Percentiles rank a stretch among this genome's conserved stretches.
Conservation (phyloP, 2,797 vertebrate species). For the Trichosurus vulpecula region DNA sequence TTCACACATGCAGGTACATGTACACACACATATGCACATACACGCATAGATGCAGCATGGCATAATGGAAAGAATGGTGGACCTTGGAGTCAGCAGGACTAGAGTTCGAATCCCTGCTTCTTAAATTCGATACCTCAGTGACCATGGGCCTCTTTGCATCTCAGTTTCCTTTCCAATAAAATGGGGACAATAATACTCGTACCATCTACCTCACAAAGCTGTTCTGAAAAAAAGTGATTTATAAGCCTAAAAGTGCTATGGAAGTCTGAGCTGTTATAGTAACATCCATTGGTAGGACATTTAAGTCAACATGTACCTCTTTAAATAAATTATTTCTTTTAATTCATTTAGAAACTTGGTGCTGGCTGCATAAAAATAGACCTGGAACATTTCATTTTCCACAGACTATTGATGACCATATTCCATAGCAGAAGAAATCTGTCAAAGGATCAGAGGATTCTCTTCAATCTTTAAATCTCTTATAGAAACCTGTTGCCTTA, state of each 20-base stretch:
- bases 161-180: not conserved
- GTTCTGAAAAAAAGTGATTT: constrained; percentile 63
- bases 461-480: constrained; percentile 61
- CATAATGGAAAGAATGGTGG: not conserved
- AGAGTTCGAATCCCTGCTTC: not conserved
- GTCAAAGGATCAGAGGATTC: constrained; percentile 56
- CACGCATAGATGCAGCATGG: not conserved
- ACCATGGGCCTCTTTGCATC: not conserved
- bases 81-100: not conserved
- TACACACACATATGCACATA: not conserved
- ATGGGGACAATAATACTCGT: not conserved
- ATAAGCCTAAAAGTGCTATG: not conserved
- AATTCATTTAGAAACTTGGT: constrained; percentile 79
- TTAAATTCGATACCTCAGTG: not conserved
- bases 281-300: constrained; percentile 75
- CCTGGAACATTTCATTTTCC: constrained; percentile 75
- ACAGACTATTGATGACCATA: constrained; percentile 65
- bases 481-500: constrained; percentile 66
- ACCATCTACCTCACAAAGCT: constrained; percentile 44
- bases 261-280: not conserved
- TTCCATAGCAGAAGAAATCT: constrained; percentile 69
- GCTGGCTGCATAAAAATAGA: constrained; percentile 80
- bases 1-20: not conserved
- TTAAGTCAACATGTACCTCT: constrained; percentile 79
- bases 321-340: constrained; percentile 83